Conservation (phyloP, 2,888 invertebrate species). For the Euproctis similis region DNA sequence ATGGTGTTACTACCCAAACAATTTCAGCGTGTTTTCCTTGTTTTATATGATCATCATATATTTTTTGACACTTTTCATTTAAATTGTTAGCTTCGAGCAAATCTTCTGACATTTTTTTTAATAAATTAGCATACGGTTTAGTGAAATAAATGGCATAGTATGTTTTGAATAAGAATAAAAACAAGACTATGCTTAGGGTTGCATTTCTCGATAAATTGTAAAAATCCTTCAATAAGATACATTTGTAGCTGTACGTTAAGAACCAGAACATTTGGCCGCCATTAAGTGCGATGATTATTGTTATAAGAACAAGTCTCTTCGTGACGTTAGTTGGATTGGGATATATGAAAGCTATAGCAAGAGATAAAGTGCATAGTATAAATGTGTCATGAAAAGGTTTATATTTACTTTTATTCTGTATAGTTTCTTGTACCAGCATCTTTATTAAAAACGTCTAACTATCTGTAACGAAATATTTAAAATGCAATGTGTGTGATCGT, state of each 20-base stretch:
- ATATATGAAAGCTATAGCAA: conserved; percentile 43
- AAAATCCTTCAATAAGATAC: conserved; percentile 34
- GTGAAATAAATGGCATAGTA: conserved; percentile 39
- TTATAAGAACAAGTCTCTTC: conserved; percentile 24
- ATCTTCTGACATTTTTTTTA: conserved; percentile 42
- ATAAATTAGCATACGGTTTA: conserved; percentile 30
- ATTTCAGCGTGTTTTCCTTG: conserved; percentile 36
- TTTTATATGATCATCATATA: conserved; percentile 39
- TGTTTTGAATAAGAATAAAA: conserved; percentile 47
- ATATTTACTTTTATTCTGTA: conserved; percentile 27
- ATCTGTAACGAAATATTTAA: too few relatives aligned
- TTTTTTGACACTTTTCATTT: conserved; percentile 36
- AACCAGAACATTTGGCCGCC: conserved; percentile 44
- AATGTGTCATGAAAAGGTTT: conserved; percentile 46
- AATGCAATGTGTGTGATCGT: too few relatives aligned
- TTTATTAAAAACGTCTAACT: too few relatives aligned
- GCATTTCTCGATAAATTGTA: conserved; percentile 45
- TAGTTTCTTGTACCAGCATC: too few relatives aligned
- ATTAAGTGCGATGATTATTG: conserved; percentile 25
- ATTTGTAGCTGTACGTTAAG: conserved; percentile 34
- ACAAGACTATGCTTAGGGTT: conserved; percentile 36
- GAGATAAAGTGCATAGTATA: conserved; percentile 39
- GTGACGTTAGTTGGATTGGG: conserved; percentile 38
- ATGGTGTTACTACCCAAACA: conserved; percentile 43
- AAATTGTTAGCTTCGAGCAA: conserved; percentile 39